Base-by-base conservation (phyloP, 2,888 invertebrate species). In the Metopia argyrocephala region DNA sequence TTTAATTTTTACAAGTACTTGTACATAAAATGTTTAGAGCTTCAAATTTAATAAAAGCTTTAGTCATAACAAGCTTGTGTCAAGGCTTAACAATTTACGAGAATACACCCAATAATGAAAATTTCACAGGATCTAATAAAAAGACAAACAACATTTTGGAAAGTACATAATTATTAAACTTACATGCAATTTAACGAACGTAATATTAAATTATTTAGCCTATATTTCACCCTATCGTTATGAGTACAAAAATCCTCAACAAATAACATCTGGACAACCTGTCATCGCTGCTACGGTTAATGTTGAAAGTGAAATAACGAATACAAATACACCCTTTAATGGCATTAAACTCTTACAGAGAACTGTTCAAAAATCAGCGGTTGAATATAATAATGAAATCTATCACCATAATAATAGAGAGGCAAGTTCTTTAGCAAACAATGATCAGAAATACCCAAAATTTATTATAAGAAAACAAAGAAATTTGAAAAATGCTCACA, bases 381-480 rank as follows among this genome's bases (percentile, higher is more conserved):
- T 28, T 28, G 52, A 79, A 65, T 75, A 75, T 59, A 61, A 70
- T 56, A 69, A 74, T 56, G 23, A 61, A 66, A 61, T 70, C 48
- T 54, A 65, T 64, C 76, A 81, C 69, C n/a, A n/a, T n/a, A 18
- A 52, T 6, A 69, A 76, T 28, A 59, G 68, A 68, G 68, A 31
- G 69, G 62, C 76, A 31, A 78, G 31, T 21, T 74, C 70, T 64
- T 75, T 54, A 9, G 3, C 45, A 66, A 73, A 66, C n/a, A 61
- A 61, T 65, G 9, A 52, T 31, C 59, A 45, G 12, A 3, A 65
- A 52, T 7, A 45, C 1, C 6, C 31, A 25, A 12, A 18, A 66
- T 31, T 65, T 59, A 18, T 27, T 52, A 12, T 57, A 45, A 81
- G 78, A 75, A 78, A 81, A 62, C 66, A 69, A 81, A 70, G 78